phyloP scores from a whole-genome alignment of 2,113 vertebrate genomes.

The Aramus guarauna region DNA sequence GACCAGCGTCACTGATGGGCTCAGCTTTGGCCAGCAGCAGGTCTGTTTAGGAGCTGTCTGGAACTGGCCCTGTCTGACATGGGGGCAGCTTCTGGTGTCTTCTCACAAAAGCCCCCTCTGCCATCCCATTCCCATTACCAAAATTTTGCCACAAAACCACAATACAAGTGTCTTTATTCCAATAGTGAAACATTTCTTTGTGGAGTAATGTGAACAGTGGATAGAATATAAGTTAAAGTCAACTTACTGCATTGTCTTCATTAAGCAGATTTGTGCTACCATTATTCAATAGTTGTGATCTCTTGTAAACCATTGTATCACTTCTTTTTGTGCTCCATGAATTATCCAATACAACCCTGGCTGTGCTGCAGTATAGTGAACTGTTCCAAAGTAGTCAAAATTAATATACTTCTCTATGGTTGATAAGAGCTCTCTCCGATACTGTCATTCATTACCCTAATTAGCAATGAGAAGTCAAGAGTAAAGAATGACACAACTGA shows the following conservation, averaged over 20 bases:
- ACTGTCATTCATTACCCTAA: neutral
- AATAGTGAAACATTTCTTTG: neutral
- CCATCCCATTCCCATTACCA: neutral
- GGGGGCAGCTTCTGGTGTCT: too few species aligned
- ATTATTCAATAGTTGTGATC: neutral
- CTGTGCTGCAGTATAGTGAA: neutral
- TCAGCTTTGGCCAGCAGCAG: too few species aligned
- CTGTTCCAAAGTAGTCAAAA: neutral
- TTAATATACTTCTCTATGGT: neutral
- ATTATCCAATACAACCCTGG: neutral
- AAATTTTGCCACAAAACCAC: neutral
- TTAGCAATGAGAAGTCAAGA: neutral
- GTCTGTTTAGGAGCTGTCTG: neutral
- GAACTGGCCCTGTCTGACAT: neutral
- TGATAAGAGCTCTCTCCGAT: neutral
- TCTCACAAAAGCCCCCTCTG: neutral
- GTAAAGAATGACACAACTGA: neutral
- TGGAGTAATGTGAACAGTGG: neutral
- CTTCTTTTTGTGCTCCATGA: neutral
- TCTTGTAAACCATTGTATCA: neutral
- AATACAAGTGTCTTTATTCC: neutral
- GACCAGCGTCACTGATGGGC: too few species aligned
- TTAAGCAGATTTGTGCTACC: neutral
- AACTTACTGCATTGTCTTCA: neutral
- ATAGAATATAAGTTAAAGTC: neutral